Evolutionary conservation across 1,140 invertebrate genomes (phyloP).

Genomic region (Meloidogyne chitwoodi): DNA sequence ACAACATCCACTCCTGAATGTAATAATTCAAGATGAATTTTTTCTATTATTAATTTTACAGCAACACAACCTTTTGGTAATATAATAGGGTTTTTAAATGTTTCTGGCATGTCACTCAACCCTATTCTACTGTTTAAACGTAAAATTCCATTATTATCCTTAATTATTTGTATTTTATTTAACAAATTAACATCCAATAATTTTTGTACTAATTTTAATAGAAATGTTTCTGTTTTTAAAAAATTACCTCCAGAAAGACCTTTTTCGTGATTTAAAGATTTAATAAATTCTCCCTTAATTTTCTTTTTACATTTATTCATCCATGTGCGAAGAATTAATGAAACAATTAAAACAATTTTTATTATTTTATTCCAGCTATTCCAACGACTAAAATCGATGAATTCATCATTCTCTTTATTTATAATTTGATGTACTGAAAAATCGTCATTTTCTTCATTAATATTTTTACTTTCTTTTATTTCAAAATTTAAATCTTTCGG

Average conservation of each 20-base stretch:
- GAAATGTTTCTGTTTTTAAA: background rate
- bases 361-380: background rate
- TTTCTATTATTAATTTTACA: background rate
- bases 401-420: too few relatives aligned
- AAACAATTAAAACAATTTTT: too few relatives aligned
- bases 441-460: background rate
- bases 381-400: too few relatives aligned
- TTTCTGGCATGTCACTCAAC: background rate
- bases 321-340: background rate
- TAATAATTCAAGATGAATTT: background rate
- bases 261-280: background rate
- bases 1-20: conserved; percentile 2
- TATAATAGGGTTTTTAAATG: background rate
- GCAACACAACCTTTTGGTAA: background rate
- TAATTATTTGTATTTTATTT: background rate
- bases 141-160: conserved; percentile 1
- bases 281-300: background rate
- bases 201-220: background rate
- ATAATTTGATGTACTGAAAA: too few relatives aligned
- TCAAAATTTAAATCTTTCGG: background rate
- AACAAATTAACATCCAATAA: background rate
- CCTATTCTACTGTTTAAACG: background rate
- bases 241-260: background rate
- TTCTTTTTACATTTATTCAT: background rate
- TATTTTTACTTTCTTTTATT: background rate